These are phyloP conservation scores for Sminthurinus aureus DNA, from an alignment of 2,888 invertebrate species.

Conservation along the genomic window DNA sequence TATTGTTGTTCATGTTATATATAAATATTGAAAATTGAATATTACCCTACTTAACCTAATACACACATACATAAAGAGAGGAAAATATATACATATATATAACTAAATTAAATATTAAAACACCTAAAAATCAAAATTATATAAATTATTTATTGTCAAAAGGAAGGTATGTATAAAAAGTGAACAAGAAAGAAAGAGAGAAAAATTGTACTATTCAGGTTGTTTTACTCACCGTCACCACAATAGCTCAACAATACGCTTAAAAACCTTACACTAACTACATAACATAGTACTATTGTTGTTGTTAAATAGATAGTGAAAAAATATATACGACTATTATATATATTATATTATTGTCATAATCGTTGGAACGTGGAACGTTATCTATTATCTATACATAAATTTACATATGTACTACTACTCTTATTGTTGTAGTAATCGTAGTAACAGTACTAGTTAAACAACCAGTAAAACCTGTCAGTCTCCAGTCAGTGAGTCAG, in stretches of 20 bases:
- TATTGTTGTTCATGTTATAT: no score
- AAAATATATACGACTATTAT: neutral
- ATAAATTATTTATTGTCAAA: neutral
- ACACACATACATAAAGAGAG: neutral
- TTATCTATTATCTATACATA: neutral
- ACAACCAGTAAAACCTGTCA: no score
- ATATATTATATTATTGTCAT: neutral
- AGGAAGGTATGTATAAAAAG: neutral
- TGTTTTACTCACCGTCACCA: neutral
- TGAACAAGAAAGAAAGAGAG: neutral
- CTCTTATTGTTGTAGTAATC: no score
- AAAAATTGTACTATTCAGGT: conserved; percentile 12
- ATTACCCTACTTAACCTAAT: no score
- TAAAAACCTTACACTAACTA: conserved; percentile 10
- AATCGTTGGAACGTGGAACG: no score
- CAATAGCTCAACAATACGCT: conserved; percentile 27
- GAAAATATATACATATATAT: neutral
- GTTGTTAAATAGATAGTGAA: no score
- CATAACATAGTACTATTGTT: no score
- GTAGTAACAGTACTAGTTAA: no score
- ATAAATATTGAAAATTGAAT: no score
- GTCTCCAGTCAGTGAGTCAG: no score
- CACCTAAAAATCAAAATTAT: neutral
- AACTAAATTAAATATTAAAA: neutral
- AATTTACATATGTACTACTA: no score